Evolutionary conservation across 2,888 invertebrate genomes (phyloP).

Genomic region (Deroplatys truncata): DNA sequence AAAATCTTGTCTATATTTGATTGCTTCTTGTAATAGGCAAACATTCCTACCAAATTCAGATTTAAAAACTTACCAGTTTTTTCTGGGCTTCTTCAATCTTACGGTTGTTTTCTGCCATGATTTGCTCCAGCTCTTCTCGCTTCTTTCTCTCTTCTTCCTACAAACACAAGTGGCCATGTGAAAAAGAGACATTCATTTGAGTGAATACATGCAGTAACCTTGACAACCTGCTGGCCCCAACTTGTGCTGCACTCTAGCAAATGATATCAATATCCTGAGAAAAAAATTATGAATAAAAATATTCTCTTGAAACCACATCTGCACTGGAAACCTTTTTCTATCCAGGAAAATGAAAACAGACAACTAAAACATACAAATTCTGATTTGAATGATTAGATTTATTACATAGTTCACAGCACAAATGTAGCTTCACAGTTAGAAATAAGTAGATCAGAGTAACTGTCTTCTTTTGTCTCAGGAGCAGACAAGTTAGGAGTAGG

Average conservation of each 20-base stretch:
- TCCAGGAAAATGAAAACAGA: background rate
- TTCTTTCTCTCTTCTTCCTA: slow-evolving; percentile 98
- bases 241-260: background rate
- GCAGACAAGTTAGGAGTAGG: background rate
- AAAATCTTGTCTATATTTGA: too few species aligned
- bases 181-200: slow-evolving; percentile 11
- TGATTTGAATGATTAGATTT: background rate
- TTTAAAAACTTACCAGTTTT: slow-evolving; percentile 69
- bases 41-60: too few species aligned
- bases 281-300: background rate
- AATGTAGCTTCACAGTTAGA: background rate
- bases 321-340: background rate
- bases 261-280: background rate
- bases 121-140: slow-evolving; percentile 91
- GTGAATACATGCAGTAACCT: slow-evolving; percentile 18
- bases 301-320: background rate
- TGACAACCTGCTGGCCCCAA: background rate
- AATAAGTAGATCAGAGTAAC: background rate
- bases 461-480: background rate
- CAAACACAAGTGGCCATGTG: slow-evolving; percentile 51
- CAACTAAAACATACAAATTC: background rate
- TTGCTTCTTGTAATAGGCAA: too few species aligned
- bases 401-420: background rate
- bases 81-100: slow-evolving; percentile 97
- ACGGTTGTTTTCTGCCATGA: slow-evolving; percentile 95